Base-by-base conservation (phyloP, 2,113 vertebrate genomes). In the Ochotona princeps region DNA sequence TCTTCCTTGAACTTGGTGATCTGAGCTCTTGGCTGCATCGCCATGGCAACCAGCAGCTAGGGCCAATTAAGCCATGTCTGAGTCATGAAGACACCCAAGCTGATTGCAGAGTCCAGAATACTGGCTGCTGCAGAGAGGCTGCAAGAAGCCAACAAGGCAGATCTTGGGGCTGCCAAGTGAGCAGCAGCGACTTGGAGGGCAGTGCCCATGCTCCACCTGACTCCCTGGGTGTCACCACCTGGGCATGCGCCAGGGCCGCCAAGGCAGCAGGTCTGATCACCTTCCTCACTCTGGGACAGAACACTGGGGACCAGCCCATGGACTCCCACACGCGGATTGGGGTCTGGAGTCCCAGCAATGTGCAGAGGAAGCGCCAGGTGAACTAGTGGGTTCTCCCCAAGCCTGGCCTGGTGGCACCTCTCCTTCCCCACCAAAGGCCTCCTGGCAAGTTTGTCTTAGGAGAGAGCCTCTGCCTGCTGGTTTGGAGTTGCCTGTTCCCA, bases 31-130 rank as follows among this genome's bases (percentile, higher is more conserved):
- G 79, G 44, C 82, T 90, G 61, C 69, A 90, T 96, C 54, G 76
- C 94, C 90, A 90, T 95, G 87, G 87, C 92, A 95, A 96, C 83
- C 32, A 94, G 90, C 15, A 70, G 63, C 70, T 49, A 88, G 83
- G 73, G 61, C 90, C 73, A 92, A 85, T 90, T 95, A 96, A 94
- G 51, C 72, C 25, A 87, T 32, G 49, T 44, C 74, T 65, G 86
- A 81, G 73, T 86, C 92, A 92, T 90, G 90, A 91, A 57, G 79
- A 88, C 87, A 81, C 61, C 89, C 84, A 87, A 92, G 79, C 74
- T 92, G 90, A 90, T 94, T 88, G 72, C 14, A 88, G 67, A 94
- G 79, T 54, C 65, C 54, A 80, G 76, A 94, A 92, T 92, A 73
- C 73, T 84, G 90, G 21, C 21, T 73, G 66, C 26, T 72, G 44